These are phyloP conservation scores for Heliopora coerulea DNA, from an alignment of 92 coral and sea anemone species.

Conservation along the genomic window DNA sequence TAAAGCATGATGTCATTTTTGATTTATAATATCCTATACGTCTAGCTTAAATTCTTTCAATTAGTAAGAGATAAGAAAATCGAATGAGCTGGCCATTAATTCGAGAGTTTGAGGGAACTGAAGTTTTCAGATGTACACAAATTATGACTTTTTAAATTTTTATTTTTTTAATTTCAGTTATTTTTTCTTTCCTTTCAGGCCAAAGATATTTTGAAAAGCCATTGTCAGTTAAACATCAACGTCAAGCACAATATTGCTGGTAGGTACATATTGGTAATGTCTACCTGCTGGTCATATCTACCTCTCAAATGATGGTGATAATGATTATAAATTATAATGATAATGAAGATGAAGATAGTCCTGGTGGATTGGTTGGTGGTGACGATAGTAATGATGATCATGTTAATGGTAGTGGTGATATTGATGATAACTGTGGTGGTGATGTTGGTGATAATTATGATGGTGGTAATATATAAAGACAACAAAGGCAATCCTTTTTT, in stretches of 20 bases:
- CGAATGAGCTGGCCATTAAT: too few relatives aligned
- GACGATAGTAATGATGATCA: not conserved
- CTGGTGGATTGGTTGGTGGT: not conserved
- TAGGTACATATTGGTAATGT: constrained; percentile 15
- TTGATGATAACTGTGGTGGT: too few relatives aligned
- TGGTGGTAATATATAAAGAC: not conserved
- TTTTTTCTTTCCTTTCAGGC: constrained; percentile 47
- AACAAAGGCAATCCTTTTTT: not conserved
- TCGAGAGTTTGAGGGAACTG: too few relatives aligned
- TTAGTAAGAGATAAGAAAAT: too few relatives aligned
- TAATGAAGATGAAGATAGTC: not conserved
- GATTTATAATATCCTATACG: too few relatives aligned
- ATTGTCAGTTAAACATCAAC: constrained; percentile 59
- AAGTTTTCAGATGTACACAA: too few relatives aligned
- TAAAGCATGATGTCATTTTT: too few relatives aligned
- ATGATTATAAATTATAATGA: not conserved
- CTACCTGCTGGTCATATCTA: not conserved
- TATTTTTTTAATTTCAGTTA: too few relatives aligned
- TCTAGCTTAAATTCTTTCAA: too few relatives aligned
- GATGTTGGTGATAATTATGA: too few relatives aligned
- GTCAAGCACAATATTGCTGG: constrained; percentile 82
- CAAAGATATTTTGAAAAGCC: constrained; percentile 62
- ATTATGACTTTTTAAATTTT: too few relatives aligned
- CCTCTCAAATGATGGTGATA: not conserved
- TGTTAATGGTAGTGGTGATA: not conserved